Conservation (phyloP, 2,797 vertebrate genomes). For the Cryptoblepharus egeriae region DNA sequence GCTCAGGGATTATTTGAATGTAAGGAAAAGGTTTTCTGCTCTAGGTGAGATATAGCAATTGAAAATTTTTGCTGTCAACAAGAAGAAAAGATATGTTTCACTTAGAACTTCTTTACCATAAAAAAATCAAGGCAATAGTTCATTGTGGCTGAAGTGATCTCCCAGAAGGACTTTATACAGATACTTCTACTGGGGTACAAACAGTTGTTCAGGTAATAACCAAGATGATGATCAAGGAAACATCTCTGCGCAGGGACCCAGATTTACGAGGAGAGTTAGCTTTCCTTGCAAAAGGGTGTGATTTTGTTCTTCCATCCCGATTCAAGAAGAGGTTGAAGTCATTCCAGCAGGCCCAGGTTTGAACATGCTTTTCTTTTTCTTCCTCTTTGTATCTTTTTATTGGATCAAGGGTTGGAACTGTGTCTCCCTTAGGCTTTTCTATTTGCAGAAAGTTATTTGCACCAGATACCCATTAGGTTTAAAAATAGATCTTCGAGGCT, state of each 20-base stretch:
- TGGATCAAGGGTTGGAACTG: slow-evolving; percentile 73
- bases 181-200: slow-evolving; percentile 52
- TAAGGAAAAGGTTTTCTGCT: slow-evolving; percentile 71
- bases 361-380: slow-evolving; percentile 71
- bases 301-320: slow-evolving; percentile 97
- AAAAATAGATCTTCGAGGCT: slow-evolving; percentile 89
- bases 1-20: slow-evolving; percentile 79
- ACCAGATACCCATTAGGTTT: slow-evolving; percentile 88
- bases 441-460: slow-evolving; percentile 89
- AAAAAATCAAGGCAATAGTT: slow-evolving; percentile 58
- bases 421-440: slow-evolving; percentile 72
- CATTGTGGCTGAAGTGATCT: slow-evolving; percentile 63
- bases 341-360: slow-evolving; percentile 99
- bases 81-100: slow-evolving; percentile 74
- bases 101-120: slow-evolving; percentile 62
- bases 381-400: slow-evolving; percentile 69
- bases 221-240: slow-evolving; percentile 99
- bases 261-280: slow-evolving; percentile 97
- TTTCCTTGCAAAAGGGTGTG: slow-evolving; percentile 96
- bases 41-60: slow-evolving; percentile 75
- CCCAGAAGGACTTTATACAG: slow-evolving; percentile 45
- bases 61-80: slow-evolving; percentile 73
- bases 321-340: slow-evolving; percentile 98
- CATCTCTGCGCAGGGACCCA: slow-evolving; percentile 94
- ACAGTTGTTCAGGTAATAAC: slow-evolving; percentile 65